Conservation (phyloP, 2,888 invertebrate species). For the Philopedon plagiatum region DNA sequence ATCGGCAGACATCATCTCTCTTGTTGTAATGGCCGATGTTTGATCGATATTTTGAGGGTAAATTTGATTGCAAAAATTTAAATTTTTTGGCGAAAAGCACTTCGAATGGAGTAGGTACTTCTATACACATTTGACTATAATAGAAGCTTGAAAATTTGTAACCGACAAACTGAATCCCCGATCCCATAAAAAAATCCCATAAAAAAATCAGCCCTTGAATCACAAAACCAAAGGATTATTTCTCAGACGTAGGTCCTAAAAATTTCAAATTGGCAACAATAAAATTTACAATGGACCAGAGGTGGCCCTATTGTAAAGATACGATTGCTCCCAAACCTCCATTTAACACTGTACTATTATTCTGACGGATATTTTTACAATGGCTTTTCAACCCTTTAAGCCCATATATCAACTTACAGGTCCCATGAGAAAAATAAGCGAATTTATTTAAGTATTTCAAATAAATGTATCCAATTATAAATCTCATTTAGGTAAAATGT, state of each 20-base stretch:
- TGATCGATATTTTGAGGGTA: no score
- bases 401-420: constrained; percentile 5
- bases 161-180: background rate
- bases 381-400: constrained; percentile 10
- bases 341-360: constrained; percentile 6
- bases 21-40: no score
- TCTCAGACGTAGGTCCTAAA: constrained; percentile 19
- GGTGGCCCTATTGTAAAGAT: constrained; percentile 17
- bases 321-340: constrained; percentile 21
- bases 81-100: no score
- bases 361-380: constrained; percentile 17
- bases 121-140: background rate
- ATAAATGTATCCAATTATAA: no score
- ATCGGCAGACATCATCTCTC: no score
- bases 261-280: constrained; percentile 26
- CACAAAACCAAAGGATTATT: constrained; percentile 20
- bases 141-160: background rate
- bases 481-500: no score
- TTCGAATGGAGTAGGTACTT: no score
- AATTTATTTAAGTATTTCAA: background rate
- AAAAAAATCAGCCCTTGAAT: constrained; percentile 13
- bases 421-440: constrained; percentile 29
- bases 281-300: constrained; percentile 16
- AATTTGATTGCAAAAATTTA: no score
- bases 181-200: background rate